Base-by-base conservation (phyloP, 2,113 vertebrate genomes). In the Hyperopisus bebe region DNA sequence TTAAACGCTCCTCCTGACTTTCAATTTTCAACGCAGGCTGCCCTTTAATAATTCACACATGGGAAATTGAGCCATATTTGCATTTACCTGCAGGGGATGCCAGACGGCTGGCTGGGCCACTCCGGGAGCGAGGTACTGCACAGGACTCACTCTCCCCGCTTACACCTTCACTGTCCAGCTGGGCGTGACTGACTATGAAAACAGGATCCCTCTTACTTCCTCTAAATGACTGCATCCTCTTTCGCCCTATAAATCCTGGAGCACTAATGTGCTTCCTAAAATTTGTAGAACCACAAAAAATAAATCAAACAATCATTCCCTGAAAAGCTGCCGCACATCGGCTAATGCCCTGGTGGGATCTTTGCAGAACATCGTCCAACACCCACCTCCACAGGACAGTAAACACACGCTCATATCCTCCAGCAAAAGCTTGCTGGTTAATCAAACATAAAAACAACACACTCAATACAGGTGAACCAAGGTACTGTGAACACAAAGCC, bases 1-100 rank as follows among this genome's bases (percentile, higher is more conserved):
- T 89, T 90, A 90, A 74, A 90, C 62, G 3, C 88, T 91, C 91
- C 82, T 89, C 91, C 89, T 86, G 88, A 80, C 89, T 55, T 87
- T 91, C 87, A 53, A 87, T 89, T 42, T 84, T 91, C 44, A 51
- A 89, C 83, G 44, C 77, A 46, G 44, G 47, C 66, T 48, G 35
- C 74, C 47, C 11, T 50, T 90, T 48, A 90, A 90, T 90, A 90
- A 90, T 90, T 90, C 84, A 90, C 1, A 47, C 66, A 87, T 35
- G 66, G 39, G 58, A 39, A n/a, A 42, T 13, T 24, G 31, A 48
- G 35, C 51, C 48, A 17, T 10, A 31, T 31, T 53, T 13, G 31
- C 58, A 66, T 74, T 62, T 44, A 53, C 66, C 85, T 50, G 62
- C 42, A 42, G 44, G 55, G 47, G 55, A 46, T 42, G 24, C 13